Base-by-base conservation (phyloP, 1,140 invertebrate genomes). In the Uloborus diversus region DNA sequence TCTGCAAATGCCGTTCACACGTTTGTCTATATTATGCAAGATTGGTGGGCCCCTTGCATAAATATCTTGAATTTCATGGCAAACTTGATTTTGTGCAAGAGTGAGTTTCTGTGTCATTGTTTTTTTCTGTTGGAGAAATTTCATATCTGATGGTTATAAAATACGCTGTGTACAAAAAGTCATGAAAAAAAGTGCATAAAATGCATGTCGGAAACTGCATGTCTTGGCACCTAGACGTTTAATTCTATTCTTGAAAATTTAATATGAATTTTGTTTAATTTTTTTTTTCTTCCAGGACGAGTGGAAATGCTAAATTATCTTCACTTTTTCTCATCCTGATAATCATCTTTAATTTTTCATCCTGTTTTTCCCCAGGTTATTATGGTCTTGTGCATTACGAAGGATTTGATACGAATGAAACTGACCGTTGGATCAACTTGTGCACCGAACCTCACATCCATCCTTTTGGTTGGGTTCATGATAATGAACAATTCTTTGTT, bases 391-490 rank as follows among this genome's bases (percentile, higher is more conserved):
- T 99, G 82, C 89, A 96, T 65, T 98, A 96, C 87, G 96, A 98
- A 88, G 96, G 96, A 14, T 97, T 96, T 87, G 95, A 94, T 1
- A 90, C 96, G 87, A 87, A 90, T 42, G 91, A 92, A 7, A 93
- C 94, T 86, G 96, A 98, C 87, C 98, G 97, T 87, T 99, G 96
- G 96, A 92, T 97, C 0, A 97, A 96, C 84, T 88, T 99, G 28
- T 96, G 95, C 87, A 94, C 94, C 59, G 93, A 94, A 71, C 42
- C 47, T 11, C 73, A 82, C 53, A 94, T 99, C 30, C 95, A 98
- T 88, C 94, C 94, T 32, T 95, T 99, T 47, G 96, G 96, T n/a
- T 98, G 96, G 96, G 97, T 96, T 89, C 96, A 96, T 1, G 95
- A 94, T 0, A 91, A 96, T 82, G 95, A 96, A 20, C 97, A 97